Evolutionary conservation across 2,888 invertebrate species (phyloP).

Genomic region (Sisyra terminalis): DNA sequence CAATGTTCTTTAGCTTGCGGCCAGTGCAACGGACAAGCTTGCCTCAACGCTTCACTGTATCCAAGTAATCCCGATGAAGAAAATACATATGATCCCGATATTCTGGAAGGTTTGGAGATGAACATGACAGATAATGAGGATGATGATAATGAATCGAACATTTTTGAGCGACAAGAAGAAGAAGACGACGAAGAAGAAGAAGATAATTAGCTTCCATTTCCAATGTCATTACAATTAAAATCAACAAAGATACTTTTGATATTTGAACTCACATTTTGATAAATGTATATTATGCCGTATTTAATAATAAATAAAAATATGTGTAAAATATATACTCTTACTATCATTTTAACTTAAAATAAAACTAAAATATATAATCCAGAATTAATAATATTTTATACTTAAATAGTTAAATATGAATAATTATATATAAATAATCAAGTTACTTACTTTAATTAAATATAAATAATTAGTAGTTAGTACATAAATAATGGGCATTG

Average conservation of each 20-base stretch:
- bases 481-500: neutral
- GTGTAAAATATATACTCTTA: slow-evolving; percentile 1
- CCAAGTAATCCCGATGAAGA: slow-evolving; percentile 9
- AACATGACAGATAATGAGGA: slow-evolving; percentile 8
- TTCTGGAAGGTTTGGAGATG: slow-evolving; percentile 9
- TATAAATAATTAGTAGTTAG: neutral
- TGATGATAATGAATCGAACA: slow-evolving; percentile 9
- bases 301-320: slow-evolving; percentile 1
- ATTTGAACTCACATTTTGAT: neutral
- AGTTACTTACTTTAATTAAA: neutral
- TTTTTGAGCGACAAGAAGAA: slow-evolving; percentile 8
- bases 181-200: slow-evolving; percentile 9
- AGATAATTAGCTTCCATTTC: slow-evolving; percentile 3
- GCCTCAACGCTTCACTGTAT: slow-evolving; percentile 8
- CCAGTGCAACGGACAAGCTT: slow-evolving; percentile 12
- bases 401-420: neutral
- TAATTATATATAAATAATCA: neutral
- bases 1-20: slow-evolving; percentile 16
- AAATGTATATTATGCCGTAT: slow-evolving; percentile 1
- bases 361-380: slow-evolving; percentile 1
- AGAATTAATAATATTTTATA: slow-evolving; percentile 1
- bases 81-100: slow-evolving; percentile 9
- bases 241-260: slow-evolving; percentile 1
- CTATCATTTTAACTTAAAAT: neutral
- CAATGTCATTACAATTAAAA: slow-evolving; percentile 1